These are phyloP conservation scores for Sebastes iracundus DNA, from an alignment of 2,797 vertebrate genomes.

Conservation along the genomic window DNA sequence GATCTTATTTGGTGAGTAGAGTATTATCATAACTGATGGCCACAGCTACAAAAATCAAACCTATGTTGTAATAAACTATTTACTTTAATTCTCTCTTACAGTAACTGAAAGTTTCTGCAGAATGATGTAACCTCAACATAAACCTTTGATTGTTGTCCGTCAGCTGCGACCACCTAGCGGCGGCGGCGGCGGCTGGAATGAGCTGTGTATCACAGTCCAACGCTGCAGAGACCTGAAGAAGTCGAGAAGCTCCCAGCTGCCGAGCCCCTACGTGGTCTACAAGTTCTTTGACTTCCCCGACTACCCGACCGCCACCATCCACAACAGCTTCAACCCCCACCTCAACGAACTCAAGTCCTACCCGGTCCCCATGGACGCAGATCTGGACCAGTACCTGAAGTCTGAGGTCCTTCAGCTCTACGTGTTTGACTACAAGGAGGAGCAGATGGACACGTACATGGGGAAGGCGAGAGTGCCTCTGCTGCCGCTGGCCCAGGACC, in stretches of 20 bases:
- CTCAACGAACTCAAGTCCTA: slow-evolving; percentile 86
- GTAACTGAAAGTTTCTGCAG: neutral
- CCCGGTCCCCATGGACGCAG: slow-evolving; percentile 81
- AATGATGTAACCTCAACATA: neutral
- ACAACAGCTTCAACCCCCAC: slow-evolving; percentile 80
- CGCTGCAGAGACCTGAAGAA: slow-evolving; percentile 82
- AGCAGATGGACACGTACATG: slow-evolving; percentile 81
- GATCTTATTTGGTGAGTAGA: neutral
- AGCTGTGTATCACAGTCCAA: slow-evolving; percentile 84
- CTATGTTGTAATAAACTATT: neutral
- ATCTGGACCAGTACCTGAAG: slow-evolving; percentile 87
- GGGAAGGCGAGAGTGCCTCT: slow-evolving; percentile 88
- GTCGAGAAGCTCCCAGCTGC: slow-evolving; percentile 63
- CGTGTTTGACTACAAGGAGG: slow-evolving; percentile 88
- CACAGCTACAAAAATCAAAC: neutral
- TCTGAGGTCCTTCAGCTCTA: slow-evolving; percentile 84
- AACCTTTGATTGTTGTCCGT: neutral
- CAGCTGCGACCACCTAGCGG: slow-evolving; percentile 16
- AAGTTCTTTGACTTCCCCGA: slow-evolving; percentile 89
- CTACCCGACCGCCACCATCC: slow-evolving; percentile 84
- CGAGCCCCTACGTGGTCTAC: slow-evolving; percentile 90
- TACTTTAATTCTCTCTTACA: neutral
- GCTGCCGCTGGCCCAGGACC: slow-evolving; percentile 79
- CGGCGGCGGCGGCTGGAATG: slow-evolving; percentile 76
- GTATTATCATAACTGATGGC: neutral